Conservation (phyloP, 2,797 vertebrate species). For the Eptatretus atami region DNA sequence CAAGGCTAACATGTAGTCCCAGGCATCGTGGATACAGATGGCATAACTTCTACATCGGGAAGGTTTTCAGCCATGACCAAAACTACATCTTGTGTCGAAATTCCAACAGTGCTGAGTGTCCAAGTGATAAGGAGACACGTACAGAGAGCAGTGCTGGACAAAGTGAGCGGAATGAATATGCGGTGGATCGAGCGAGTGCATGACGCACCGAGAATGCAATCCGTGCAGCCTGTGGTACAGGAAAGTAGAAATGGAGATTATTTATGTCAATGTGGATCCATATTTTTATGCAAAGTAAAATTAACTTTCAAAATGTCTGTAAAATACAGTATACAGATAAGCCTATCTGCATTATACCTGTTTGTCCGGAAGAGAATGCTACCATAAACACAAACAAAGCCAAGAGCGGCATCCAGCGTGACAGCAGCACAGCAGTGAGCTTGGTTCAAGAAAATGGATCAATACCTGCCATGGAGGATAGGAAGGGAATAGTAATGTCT, state of each 20-base stretch:
- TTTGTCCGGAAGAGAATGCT: neutral
- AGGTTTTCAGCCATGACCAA: neutral
- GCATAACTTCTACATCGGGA: neutral
- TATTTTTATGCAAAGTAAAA: too few relatives aligned
- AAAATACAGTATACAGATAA: too few relatives aligned
- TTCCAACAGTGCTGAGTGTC: neutral
- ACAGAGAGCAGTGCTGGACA: neutral
- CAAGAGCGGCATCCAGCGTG: conserved; percentile 1
- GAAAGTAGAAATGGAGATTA: too few relatives aligned
- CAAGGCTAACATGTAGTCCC: neutral
- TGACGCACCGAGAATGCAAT: too few relatives aligned
- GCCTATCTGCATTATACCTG: neutral
- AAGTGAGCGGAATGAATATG: neutral
- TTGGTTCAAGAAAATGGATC: neutral
- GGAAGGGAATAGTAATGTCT: too few relatives aligned
- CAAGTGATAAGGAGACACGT: neutral
- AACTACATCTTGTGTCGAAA: neutral
- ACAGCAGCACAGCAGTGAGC: conserved; percentile 1
- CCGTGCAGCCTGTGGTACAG: too few relatives aligned
- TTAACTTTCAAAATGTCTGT: too few relatives aligned
- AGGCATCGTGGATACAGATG: conserved; percentile 1
- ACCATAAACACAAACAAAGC: neutral
- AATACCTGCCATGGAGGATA: conserved; percentile 1
- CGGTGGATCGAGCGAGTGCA: too few relatives aligned
- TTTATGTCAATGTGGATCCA: too few relatives aligned